Evolutionary conservation across 1,140 invertebrate genomes (phyloP).

Genomic region (Harlomillsia oculata): DNA sequence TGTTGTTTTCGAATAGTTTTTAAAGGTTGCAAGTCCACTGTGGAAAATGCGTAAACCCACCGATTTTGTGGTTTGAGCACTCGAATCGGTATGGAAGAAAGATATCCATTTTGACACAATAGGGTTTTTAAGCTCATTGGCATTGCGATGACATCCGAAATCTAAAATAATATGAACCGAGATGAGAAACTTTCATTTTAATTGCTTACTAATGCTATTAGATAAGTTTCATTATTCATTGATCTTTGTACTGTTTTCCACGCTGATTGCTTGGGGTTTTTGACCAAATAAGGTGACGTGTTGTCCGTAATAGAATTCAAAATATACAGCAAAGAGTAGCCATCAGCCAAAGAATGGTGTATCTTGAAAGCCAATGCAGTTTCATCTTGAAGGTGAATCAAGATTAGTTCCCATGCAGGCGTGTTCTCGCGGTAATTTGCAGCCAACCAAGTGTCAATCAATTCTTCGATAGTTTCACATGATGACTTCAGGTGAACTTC

Average conservation of each 20-base stretch:
- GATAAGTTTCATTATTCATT: no score
- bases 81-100: neutral
- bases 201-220: no score
- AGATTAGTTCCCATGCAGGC: conserved; percentile 20
- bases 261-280: conserved; percentile 8
- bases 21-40: neutral
- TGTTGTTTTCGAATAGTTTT: conserved; percentile 8
- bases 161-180: no score
- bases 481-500: neutral
- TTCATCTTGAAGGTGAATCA: conserved; percentile 4
- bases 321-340: conserved; percentile 19
- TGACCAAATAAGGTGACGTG: conserved; percentile 18
- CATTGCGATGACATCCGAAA: neutral
- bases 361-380: conserved; percentile 12
- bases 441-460: conserved; percentile 14
- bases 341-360: conserved; percentile 21
- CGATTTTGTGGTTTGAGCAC: neutral
- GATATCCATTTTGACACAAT: neutral
- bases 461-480: conserved; percentile 11
- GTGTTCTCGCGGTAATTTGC: conserved; percentile 6
- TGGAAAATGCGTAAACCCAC: conserved; percentile 6
- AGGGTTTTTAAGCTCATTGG: neutral
- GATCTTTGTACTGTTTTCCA: neutral
- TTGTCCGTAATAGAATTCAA: conserved; percentile 7
- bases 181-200: no score